phyloP scores from a whole-genome alignment of 1,140 invertebrate genomes.

The Microplitis demolitor region DNA sequence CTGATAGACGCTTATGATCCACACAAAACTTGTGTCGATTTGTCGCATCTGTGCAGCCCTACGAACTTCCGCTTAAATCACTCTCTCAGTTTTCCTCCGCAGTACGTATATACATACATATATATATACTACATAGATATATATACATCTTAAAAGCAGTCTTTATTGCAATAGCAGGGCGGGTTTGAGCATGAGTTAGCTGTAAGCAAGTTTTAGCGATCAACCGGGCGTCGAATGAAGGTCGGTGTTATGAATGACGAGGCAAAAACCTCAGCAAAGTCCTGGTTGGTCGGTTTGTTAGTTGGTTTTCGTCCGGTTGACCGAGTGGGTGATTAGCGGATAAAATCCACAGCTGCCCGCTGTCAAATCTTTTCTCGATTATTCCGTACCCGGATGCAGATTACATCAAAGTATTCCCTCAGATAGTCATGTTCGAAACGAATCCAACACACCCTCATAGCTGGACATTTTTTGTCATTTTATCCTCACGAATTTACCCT shows the following conservation, averaged over 20 bases:
- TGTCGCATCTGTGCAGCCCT: constrained; percentile 57
- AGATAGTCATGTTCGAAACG: too few relatives aligned
- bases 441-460: too few relatives aligned
- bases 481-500: background rate
- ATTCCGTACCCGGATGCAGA: constrained; percentile 11
- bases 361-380: constrained; percentile 53
- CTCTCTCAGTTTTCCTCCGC: constrained; percentile 34
- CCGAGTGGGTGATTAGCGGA: too few relatives aligned
- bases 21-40: constrained; percentile 57
- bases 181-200: background rate
- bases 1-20: constrained; percentile 41
- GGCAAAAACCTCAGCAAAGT: constrained; percentile 39
- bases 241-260: constrained; percentile 48
- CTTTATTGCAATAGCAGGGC: background rate
- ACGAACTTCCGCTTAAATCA: constrained; percentile 54
- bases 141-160: too few relatives aligned
- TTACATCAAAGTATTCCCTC: too few relatives aligned
- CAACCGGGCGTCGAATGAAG: constrained; percentile 32
- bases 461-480: background rate
- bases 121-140: too few relatives aligned
- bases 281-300: too few relatives aligned
- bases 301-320: too few relatives aligned
- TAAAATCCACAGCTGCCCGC: constrained; percentile 40
- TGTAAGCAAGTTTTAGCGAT: background rate
- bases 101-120: background rate